Evolutionary conservation across 2,797 vertebrate genomes (phyloP).

Genomic region (Phoxinus dragarum): DNA sequence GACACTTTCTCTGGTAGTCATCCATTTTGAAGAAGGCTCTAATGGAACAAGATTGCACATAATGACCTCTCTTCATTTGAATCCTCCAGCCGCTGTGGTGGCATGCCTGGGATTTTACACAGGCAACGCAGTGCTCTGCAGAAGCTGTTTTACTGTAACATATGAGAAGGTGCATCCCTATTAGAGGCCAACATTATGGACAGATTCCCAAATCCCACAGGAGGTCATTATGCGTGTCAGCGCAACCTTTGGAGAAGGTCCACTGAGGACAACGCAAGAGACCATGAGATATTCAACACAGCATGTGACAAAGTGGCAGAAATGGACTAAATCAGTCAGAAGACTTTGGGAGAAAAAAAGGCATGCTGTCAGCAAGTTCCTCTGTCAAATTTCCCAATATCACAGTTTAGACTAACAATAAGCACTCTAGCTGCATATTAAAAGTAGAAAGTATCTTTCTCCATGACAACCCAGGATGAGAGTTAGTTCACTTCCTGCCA

Average conservation of each 20-base stretch:
- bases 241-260: slow-evolving; percentile 53
- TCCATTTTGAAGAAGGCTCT: slow-evolving; percentile 49
- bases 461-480: slow-evolving; percentile 15
- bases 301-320: slow-evolving; percentile 48
- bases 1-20: slow-evolving; percentile 32
- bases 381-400: slow-evolving; percentile 54
- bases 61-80: slow-evolving; percentile 61
- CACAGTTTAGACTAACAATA: slow-evolving; percentile 47
- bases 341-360: slow-evolving; percentile 8
- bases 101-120: slow-evolving; percentile 45
- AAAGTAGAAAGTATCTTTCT: slow-evolving; percentile 25
- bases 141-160: slow-evolving; percentile 66
- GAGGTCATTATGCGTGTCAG: slow-evolving; percentile 80
- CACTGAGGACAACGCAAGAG: slow-evolving; percentile 34
- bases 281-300: slow-evolving; percentile 38
- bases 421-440: slow-evolving; percentile 21
- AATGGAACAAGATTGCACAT: slow-evolving; percentile 62
- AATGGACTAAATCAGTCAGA: slow-evolving; percentile 47
- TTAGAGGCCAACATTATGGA: slow-evolving; percentile 68
- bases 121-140: slow-evolving; percentile 50
- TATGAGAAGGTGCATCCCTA: slow-evolving; percentile 71
- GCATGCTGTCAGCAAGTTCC: slow-evolving; percentile 51
- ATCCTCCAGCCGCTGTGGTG: slow-evolving; percentile 41
- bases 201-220: slow-evolving; percentile 72
- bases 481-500: slow-evolving; percentile 41